These are phyloP conservation scores for Cactoblastis cactorum DNA, from an alignment of 2,888 invertebrate species.

Conservation along the genomic window DNA sequence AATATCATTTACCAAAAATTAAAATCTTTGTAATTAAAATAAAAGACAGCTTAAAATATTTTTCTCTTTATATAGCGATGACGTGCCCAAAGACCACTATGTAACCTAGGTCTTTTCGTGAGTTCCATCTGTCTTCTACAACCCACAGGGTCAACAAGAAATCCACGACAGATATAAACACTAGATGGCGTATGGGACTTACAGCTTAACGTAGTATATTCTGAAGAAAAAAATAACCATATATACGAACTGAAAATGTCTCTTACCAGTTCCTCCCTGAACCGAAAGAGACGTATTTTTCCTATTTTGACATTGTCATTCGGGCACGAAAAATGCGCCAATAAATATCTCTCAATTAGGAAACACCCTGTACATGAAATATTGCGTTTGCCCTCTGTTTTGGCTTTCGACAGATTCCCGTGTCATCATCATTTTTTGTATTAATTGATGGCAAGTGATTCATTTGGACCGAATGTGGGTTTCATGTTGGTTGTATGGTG, in stretches of 20 bases:
- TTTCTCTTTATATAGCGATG: too few species aligned
- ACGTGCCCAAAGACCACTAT: too few species aligned
- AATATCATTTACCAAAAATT: too few species aligned
- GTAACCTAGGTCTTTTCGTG: too few species aligned
- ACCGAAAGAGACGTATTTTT: constrained; percentile 8
- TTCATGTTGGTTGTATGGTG: background rate
- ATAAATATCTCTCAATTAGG: constrained; percentile 19
- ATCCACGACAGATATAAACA: too few species aligned
- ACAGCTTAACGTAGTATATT: too few species aligned
- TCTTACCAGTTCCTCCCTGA: background rate
- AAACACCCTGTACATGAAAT: constrained; percentile 9
- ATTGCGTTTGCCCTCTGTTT: constrained; percentile 6
- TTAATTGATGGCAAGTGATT: constrained; percentile 16
- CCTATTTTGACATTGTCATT: constrained; percentile 8
- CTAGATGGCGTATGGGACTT: too few species aligned
- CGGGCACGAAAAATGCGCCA: constrained; percentile 14
- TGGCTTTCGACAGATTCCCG: constrained; percentile 11
- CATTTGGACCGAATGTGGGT: background rate
- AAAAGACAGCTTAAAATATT: too few species aligned
- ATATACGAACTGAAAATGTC: background rate
- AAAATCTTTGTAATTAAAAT: too few species aligned
- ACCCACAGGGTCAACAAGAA: too few species aligned
- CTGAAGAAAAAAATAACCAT: too few species aligned
- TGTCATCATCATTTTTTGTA: constrained; percentile 5
- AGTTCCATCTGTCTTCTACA: too few species aligned